Evolutionary conservation across 1,140 invertebrate genomes (phyloP).

Genomic region (Cyrtorhinus lividipennis): DNA sequence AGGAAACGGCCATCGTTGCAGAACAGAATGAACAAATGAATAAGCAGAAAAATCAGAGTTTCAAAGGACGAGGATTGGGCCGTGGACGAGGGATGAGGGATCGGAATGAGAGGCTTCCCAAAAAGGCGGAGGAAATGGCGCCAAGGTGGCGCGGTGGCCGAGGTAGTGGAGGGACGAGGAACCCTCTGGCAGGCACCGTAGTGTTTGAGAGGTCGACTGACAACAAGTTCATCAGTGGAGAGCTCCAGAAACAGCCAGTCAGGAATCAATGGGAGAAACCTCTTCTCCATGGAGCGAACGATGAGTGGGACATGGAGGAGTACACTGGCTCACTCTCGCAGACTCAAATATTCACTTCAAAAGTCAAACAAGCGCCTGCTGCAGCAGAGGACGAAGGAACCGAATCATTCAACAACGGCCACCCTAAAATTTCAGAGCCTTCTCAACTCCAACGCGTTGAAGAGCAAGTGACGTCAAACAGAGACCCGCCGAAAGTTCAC

Average conservation of each 20-base stretch:
- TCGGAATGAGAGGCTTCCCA: neutral
- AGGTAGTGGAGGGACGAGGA: no score
- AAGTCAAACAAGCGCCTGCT: neutral
- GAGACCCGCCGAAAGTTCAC: neutral
- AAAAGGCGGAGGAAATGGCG: conserved; percentile 31
- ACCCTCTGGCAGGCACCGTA: neutral
- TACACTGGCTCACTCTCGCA: conserved; percentile 10
- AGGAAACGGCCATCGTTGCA: no score
- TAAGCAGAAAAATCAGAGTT: conserved; percentile 24
- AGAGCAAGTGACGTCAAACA: neutral
- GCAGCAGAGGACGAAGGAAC: neutral
- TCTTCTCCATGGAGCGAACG: neutral
- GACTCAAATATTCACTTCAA: conserved; percentile 6
- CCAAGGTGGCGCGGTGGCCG: conserved; percentile 33
- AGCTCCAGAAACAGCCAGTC: neutral
- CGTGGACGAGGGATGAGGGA: conserved; percentile 27
- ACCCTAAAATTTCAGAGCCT: no score
- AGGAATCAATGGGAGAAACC: neutral
- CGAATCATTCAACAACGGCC: neutral
- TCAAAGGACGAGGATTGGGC: conserved; percentile 22
- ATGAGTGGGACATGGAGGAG: conserved; percentile 14
- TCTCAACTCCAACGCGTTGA: no score
- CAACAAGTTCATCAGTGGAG: no score
- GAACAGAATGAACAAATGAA: conserved; percentile 31
- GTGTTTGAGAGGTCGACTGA: conserved; percentile 5